phyloP scores from a whole-genome alignment of 2,113 vertebrate genomes.

The Megaceryle maxima region DNA sequence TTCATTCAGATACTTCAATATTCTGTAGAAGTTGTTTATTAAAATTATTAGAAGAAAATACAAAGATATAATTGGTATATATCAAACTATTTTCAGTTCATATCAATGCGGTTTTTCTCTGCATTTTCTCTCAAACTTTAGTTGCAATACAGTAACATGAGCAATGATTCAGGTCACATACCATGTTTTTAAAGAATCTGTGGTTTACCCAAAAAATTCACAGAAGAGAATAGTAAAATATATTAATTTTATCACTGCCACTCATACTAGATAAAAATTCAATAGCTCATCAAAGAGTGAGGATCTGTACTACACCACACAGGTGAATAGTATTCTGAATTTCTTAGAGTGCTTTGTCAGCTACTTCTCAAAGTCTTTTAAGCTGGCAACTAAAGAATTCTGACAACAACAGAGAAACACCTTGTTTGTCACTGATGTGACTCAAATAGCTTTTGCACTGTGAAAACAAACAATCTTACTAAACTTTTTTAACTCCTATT shows the following conservation, averaged over 20 bases:
- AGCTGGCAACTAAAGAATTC: neutral
- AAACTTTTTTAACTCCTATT: neutral
- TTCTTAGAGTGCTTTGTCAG: slow-evolving; percentile 13
- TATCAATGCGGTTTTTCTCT: neutral
- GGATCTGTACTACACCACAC: neutral
- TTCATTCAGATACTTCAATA: neutral
- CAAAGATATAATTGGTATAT: neutral
- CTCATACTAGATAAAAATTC: neutral
- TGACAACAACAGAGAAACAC: neutral
- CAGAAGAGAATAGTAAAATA: neutral
- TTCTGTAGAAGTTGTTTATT: neutral
- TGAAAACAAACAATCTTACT: neutral
- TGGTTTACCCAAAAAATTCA: slow-evolving; percentile 18
- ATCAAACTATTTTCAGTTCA: neutral
- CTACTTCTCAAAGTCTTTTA: neutral
- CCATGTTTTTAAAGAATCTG: neutral
- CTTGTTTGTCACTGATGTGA: neutral
- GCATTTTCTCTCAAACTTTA: neutral
- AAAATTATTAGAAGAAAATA: neutral
- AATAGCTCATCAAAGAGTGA: neutral
- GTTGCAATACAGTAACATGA: neutral
- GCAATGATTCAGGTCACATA: neutral
- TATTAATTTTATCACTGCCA: slow-evolving; percentile 25
- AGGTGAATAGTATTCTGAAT: neutral
- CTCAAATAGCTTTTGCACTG: neutral